A percentile compares a stretch with the other conserved stretches of the same genome.
Evolutionary conservation across 2,888 invertebrate species (phyloP).

Genomic region (Salticus scenicus): DNA sequence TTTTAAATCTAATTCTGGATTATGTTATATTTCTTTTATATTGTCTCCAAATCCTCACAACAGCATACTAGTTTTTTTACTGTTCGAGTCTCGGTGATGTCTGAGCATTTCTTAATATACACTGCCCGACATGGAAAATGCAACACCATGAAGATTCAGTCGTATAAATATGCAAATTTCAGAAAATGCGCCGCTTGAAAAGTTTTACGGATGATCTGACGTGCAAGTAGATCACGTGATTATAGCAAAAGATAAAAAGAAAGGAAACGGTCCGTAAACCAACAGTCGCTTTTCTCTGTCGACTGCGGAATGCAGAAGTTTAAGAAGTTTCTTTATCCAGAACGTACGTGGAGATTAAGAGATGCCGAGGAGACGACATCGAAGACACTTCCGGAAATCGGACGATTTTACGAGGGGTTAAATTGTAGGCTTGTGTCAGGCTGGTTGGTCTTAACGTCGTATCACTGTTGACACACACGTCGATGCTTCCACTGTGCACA

Average conservation of each 20-base stretch:
- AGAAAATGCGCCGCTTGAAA: background rate
- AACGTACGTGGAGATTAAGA: background rate
- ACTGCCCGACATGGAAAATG: background rate
- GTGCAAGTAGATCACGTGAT: background rate
- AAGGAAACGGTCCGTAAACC: background rate
- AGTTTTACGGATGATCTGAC: background rate
- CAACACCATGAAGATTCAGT: background rate
- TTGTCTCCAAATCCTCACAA: too few species aligned
- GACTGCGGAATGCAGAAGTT: background rate
- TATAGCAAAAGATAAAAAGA: background rate
- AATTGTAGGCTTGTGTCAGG: background rate
- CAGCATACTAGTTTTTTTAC: too few species aligned
- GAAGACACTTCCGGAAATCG: background rate
- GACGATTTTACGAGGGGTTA: background rate
- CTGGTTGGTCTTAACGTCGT: background rate
- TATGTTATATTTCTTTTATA: too few species aligned
- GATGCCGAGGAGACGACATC: background rate
- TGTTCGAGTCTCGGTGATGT: too few species aligned
- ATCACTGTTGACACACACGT: background rate
- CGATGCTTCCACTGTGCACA: background rate
- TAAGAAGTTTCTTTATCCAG: background rate
- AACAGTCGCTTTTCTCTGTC: background rate
- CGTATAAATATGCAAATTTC: background rate
- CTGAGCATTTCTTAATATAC: background rate
- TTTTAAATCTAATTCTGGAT: too few species aligned